A percentile compares a stretch with the other conserved stretches of the same genome.
phyloP scores from a whole-genome alignment of 2,797 vertebrate species.

The Sebastiscus tertius region DNA sequence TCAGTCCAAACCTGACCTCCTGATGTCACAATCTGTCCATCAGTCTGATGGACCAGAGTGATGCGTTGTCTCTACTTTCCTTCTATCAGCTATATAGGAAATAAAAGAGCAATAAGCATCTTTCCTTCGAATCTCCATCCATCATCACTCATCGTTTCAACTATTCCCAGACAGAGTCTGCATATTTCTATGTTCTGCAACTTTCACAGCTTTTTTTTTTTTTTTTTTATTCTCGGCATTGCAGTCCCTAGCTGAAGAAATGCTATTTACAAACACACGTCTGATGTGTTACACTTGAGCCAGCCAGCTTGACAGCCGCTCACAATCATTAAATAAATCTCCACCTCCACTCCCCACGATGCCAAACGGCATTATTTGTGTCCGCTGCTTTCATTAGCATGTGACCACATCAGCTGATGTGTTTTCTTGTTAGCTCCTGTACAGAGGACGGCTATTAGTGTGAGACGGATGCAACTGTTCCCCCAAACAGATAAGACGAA shows the following conservation, averaged over 20 bases:
- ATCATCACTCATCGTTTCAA: conserved; percentile 7
- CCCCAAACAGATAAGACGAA: conserved; percentile 1
- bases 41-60: neutral
- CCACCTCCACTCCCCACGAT: conserved; percentile 2
- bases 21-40: conserved; percentile 38
- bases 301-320: conserved; percentile 22
- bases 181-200: conserved; percentile 25
- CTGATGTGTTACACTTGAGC: conserved; percentile 31
- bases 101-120: neutral
- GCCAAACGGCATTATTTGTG: conserved; percentile 10
- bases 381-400: conserved; percentile 41
- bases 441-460: conserved; percentile 26
- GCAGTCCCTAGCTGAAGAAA: conserved; percentile 23
- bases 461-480: conserved; percentile 21
- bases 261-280: conserved; percentile 32
- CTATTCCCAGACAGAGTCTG: conserved; percentile 12
- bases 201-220: conserved; percentile 7
- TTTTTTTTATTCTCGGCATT: neutral
- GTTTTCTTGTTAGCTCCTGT: conserved; percentile 10
- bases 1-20: conserved; percentile 35
- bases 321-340: conserved; percentile 44
- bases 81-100: neutral
- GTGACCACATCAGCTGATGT: conserved; percentile 8
- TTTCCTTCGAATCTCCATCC: conserved; percentile 7
- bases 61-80: neutral